Evolutionary conservation across 2,113 vertebrate species (phyloP), one percentile per base, ranked within the genome.

Genomic region (Daphoenositta chrysoptera): DNA sequence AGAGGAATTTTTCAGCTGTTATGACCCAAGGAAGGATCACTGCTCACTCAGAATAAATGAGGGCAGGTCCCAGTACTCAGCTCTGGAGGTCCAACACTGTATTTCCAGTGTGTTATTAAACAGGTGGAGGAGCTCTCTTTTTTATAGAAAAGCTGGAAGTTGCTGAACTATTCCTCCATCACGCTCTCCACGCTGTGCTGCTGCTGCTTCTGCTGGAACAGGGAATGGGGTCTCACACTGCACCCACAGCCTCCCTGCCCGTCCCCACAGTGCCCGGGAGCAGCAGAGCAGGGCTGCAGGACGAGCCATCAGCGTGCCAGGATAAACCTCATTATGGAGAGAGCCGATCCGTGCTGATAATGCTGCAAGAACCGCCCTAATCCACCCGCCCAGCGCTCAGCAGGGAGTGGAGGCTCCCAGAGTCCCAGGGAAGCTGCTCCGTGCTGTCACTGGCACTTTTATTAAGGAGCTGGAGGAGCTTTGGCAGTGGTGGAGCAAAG

Each of bases 171-270:
- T 35, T 73, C 33, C 45, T 72, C 56, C 51, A 9, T 31, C 57
- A 39, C 5, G 2, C 42, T 13, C 65, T 31, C 4, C 1, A 3
- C 2, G 1, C 31, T 5, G 3, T 54, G 33, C 72, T 83, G 54
- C 72, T 83, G 54, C 63, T 76, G 64, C 21, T 61, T 31, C 54
- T 80, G 31, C 45, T 64, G 28, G 27, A 40, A 57, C 4, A 15
- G 28, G 22, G 14, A 89, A 31, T 0, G 1, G 40, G 61, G 6
- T 56, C 30, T 42, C 3, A 3, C 13, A n/a, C n/a, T 45, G 24
- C 19, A 20, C 4, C 17, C 2, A 5, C 21, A 44, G 3, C 47
- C 37, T 53, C 31, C 50, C 69, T 28, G n/a, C 64, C 28, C 0
- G 0, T 42, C 26, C 54, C 45, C 7, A 2, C 1, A 5, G 73